Percentiles rank a stretch among this genome's conserved stretches.
phyloP scores from a whole-genome alignment of 2,797 vertebrate genomes.

The Morus bassanus region DNA sequence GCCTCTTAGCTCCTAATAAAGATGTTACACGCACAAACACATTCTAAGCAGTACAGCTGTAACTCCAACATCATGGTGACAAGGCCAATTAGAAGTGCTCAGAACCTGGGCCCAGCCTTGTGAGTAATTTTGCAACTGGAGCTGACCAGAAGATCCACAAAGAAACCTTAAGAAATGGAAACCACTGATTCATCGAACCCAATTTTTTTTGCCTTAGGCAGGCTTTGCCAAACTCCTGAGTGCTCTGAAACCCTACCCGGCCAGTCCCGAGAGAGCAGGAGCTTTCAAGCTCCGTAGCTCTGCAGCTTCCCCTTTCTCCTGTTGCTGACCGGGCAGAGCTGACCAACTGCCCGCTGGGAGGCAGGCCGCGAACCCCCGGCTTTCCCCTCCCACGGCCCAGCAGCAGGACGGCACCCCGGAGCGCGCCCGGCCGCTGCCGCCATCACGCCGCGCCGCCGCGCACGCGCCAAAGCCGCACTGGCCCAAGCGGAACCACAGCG shows the following conservation, averaged over 20 bases:
- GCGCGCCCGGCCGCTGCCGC: too few relatives aligned
- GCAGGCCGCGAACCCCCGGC: too few relatives aligned
- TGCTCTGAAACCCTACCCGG: not conserved
- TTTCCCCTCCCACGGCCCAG: too few relatives aligned
- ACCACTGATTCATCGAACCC: accelerated
- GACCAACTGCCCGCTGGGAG: too few relatives aligned
- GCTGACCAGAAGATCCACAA: not conserved
- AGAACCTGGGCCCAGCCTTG: not conserved
- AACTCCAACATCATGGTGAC: accelerated
- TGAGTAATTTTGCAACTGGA: not conserved
- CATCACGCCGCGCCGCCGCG: too few relatives aligned
- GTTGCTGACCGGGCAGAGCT: not conserved
- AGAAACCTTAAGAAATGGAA: not conserved
- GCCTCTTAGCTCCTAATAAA: not conserved
- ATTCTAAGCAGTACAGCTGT: not conserved
- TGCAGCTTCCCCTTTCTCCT: not conserved
- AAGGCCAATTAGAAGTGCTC: accelerated
- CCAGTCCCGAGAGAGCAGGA: not conserved
- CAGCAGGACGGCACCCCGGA: too few relatives aligned
- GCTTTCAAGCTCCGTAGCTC: not conserved
- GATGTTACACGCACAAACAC: accelerated
- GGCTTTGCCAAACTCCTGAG: accelerated
- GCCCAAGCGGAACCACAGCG: accelerated
- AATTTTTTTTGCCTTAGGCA: accelerated
- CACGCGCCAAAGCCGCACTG: accelerated